A percentile compares a stretch with the other conserved stretches of the same genome.
Conservation (phyloP, 2,888 invertebrate genomes). For the Tetragnatha montana region DNA sequence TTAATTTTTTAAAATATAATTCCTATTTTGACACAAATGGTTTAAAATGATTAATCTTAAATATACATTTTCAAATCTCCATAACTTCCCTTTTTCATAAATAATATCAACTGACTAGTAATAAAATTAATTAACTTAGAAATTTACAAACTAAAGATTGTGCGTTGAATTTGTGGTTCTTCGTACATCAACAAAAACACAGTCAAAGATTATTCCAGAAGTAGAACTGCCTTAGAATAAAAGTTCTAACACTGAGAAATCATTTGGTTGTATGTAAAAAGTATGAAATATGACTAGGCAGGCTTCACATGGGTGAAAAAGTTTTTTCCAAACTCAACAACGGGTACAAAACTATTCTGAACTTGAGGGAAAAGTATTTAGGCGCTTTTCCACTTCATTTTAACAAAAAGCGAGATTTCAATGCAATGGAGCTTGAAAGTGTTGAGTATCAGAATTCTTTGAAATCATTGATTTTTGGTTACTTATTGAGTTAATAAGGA, state of each 20-base stretch:
- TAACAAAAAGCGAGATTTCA: no score
- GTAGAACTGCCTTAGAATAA: background rate
- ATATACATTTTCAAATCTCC: no score
- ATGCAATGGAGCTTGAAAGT: no score
- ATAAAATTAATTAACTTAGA: background rate
- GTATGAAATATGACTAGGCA: constrained; percentile 11
- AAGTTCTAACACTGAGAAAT: constrained; percentile 33
- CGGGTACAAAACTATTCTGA: constrained; percentile 46
- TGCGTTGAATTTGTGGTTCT: constrained; percentile 17
- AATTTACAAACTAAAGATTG: constrained; percentile 24
- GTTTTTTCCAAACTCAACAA: constrained; percentile 18
- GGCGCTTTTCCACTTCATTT: background rate
- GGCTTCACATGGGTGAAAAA: constrained; percentile 9
- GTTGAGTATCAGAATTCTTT: no score
- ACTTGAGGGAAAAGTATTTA: constrained; percentile 31
- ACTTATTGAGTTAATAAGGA: no score
- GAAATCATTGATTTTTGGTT: no score
- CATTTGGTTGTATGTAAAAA: constrained; percentile 18
- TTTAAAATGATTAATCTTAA: no score
- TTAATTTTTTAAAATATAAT: no score
- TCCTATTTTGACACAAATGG: no score
- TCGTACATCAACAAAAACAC: constrained; percentile 12
- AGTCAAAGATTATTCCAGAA: background rate
- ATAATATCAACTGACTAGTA: background rate
- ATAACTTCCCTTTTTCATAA: no score